Percentiles rank a stretch among this genome's conserved stretches.
Evolutionary conservation across 2,797 vertebrate genomes (phyloP).

Genomic region (Eospalax fontanierii): DNA sequence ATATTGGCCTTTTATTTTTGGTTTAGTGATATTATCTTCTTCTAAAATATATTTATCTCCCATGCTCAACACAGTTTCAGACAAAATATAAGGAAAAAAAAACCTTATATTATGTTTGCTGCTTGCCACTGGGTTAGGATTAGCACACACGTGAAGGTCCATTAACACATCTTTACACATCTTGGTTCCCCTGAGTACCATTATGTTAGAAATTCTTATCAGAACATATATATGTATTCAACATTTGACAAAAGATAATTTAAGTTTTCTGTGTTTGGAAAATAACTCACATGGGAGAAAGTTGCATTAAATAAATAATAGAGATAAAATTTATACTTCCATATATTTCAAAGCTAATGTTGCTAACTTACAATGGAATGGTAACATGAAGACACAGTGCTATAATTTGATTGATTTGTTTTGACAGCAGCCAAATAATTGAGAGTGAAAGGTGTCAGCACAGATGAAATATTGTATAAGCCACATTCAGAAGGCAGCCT

Average conservation of each 20-base stretch:
- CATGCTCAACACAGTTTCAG: constrained; percentile 60
- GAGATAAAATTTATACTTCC: constrained; percentile 96
- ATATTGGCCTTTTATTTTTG: constrained; percentile 62
- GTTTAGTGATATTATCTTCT: constrained; percentile 54
- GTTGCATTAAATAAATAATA: constrained; percentile 98
- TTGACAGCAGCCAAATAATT: constrained; percentile 99
- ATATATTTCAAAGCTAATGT: constrained; percentile 98
- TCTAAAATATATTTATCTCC: constrained; percentile 75
- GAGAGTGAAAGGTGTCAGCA: constrained; percentile 99
- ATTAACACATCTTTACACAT: constrained; percentile 76
- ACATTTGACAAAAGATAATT: constrained; percentile 94
- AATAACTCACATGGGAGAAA: constrained; percentile 92
- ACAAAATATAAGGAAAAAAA: constrained; percentile 72
- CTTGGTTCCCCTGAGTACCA: constrained; percentile 85
- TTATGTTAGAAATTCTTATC: constrained; percentile 91
- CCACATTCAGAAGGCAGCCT: constrained; percentile 94
- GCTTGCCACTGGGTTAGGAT: constrained; percentile 77
- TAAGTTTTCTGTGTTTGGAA: constrained; percentile 93
- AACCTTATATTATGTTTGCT: constrained; percentile 11
- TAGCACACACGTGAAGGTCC: constrained; percentile 52
- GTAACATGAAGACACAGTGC: constrained; percentile 96
- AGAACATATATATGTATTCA: constrained; percentile 87
- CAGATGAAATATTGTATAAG: constrained; percentile 94
- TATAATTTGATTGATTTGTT: constrained; percentile 99
- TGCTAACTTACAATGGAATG: constrained; percentile 94